Evolutionary conservation across 2,888 invertebrate species (phyloP), one percentile per base, ranked within the genome.

Genomic region (Athalia circularis): DNA sequence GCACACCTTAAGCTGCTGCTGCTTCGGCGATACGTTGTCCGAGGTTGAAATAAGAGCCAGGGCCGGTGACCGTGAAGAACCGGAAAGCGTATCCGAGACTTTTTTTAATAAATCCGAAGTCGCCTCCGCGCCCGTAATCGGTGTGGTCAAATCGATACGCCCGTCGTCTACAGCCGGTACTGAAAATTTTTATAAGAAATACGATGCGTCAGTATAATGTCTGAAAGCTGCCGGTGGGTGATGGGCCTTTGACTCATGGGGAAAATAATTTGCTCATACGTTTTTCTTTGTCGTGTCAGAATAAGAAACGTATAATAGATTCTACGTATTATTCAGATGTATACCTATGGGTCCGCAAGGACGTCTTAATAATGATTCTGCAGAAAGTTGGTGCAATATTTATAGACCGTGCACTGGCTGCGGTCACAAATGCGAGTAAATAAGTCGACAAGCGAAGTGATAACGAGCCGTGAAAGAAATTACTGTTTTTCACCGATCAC

Each of bases 21-120:
- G 0, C 50, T n/a, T 54, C 61, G 29, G 29, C 9, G 57, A 43
- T 4, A 57, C 45, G n/a, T 67, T 78, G 61, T 65, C n/a, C 13
- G 13, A 64, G n/a, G 78, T 48, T 7, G 48, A n/a, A 45, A 29
- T 7, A 3, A 47, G 72, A 50, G 77, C 65, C 15, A 43, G 48
- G 57, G n/a, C 11, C 70, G 70, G 81, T 64, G 82, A 79, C n/a
- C 82, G 79, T 54, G 80, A 54, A 61, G 87, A 81, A 78, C 81
- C 85, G n/a, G 88, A 87, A 43, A 90, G 80, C 0, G 89, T 89
- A 50, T 89, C 89, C 11, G 89, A 90, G 4, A 90, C 90, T 81
- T 88, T 89, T 72, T 88, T 88, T 48, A 90, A 85, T 65, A 90
- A 82, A 72, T 72, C 72, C 11, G 72, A 59, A 57, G 72, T 72